Conservation (phyloP, 2,888 invertebrate species). For the Troides aeacus region DNA sequence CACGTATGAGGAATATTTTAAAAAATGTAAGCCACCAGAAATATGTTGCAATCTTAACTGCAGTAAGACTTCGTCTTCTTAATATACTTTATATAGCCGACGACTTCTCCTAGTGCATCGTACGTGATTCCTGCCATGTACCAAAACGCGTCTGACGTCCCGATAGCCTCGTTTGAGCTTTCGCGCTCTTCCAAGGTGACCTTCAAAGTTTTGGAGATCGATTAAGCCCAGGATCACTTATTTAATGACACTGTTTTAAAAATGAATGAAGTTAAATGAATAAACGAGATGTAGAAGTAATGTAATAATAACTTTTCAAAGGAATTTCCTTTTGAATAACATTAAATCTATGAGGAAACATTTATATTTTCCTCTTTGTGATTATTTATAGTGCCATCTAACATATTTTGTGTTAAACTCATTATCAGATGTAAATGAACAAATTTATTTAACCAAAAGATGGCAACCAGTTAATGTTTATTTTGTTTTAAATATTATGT, state of each 20-base stretch:
- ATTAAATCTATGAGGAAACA: not conserved
- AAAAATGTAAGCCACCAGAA: constrained; percentile 21
- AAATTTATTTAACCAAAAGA: not conserved
- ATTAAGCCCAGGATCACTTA: constrained; percentile 38
- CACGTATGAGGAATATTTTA: constrained; percentile 16
- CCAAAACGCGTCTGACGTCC: constrained; percentile 36
- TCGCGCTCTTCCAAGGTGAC: constrained; percentile 72
- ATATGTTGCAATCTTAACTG: constrained; percentile 24
- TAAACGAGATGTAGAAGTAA: not conserved
- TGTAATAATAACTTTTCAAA: not conserved
- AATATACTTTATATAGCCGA: constrained; percentile 20
- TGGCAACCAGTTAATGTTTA: not conserved
- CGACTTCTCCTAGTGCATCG: constrained; percentile 18
- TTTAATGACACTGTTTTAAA: not conserved
- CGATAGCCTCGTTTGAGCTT: constrained; percentile 53
- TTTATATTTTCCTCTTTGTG: not conserved
- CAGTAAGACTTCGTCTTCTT: constrained; percentile 8
- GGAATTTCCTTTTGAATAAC: not conserved
- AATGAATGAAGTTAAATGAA: not conserved
- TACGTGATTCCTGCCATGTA: constrained; percentile 41
- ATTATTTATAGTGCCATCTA: not conserved
- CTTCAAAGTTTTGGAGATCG: constrained; percentile 53
- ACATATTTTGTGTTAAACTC: not conserved
- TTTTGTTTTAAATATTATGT: not conserved
- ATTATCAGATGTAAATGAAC: not conserved